These are phyloP conservation scores for Colletes collaris DNA, from an alignment of 2,888 invertebrate species.

Conservation along the genomic window DNA sequence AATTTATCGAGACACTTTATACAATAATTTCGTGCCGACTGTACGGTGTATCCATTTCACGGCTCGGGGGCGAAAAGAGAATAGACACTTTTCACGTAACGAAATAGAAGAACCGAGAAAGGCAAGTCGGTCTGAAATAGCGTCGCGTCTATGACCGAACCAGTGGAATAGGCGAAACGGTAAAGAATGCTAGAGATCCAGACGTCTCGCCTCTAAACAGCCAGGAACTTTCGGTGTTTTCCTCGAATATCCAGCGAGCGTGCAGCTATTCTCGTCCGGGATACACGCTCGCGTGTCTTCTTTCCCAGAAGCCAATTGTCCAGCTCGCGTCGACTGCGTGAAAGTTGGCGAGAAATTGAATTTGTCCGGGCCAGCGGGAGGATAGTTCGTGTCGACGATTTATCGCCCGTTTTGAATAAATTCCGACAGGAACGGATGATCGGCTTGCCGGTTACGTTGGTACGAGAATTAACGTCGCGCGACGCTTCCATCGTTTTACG, in stretches of 20 bases:
- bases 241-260: conserved; percentile 15
- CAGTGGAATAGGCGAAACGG: no score
- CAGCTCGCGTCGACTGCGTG: neutral
- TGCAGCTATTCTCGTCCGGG: conserved; percentile 25
- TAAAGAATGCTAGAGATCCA: no score
- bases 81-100: no score
- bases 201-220: conserved; percentile 16
- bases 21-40: no score
- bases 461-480: conserved; percentile 25
- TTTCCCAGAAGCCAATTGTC: conserved; percentile 27
- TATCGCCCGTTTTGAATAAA: conserved; percentile 32
- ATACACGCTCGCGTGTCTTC: conserved; percentile 25
- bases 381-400: conserved; percentile 4
- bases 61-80: no score
- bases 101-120: neutral
- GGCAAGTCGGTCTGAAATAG: no score
- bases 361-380: conserved; percentile 18
- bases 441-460: neutral
- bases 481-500: neutral
- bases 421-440: neutral
- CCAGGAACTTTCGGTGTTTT: neutral
- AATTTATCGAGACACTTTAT: no score
- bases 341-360: conserved; percentile 40
- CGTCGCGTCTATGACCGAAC: no score
- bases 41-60: no score